Conservation (phyloP, 2,113 vertebrate genomes). For the Ictidomys tridecemlineatus region DNA sequence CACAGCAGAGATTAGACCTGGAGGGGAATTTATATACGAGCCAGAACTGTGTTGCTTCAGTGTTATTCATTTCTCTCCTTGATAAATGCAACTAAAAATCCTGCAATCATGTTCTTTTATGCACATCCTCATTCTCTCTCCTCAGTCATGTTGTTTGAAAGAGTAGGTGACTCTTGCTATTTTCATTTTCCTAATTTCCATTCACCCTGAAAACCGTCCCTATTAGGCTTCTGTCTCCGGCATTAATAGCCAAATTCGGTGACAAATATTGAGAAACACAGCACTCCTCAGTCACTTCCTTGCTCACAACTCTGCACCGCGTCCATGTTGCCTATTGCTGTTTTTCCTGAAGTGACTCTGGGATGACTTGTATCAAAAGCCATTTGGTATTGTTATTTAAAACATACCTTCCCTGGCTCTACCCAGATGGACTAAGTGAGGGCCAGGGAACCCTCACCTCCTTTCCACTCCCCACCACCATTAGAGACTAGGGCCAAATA, state of each 20-base stretch:
- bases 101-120: fast-evolving
- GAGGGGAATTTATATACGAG: not conserved
- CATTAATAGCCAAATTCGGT: fast-evolving
- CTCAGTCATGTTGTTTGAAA: not conserved
- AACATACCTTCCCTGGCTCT: not conserved
- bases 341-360: not conserved
- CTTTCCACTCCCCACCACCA: fast-evolving
- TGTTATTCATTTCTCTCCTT: not conserved
- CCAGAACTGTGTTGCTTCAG: no score
- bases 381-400: not conserved
- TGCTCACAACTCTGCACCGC: not conserved
- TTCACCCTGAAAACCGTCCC: not conserved
- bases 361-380: not conserved
- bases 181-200: not conserved
- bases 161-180: not conserved
- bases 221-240: not conserved
- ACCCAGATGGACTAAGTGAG: not conserved
- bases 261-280: fast-evolving
- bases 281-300: not conserved
- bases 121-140: not conserved
- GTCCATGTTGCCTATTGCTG: not conserved
- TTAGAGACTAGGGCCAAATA: not conserved
- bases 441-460: not conserved
- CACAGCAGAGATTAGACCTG: not conserved
- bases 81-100: not conserved